Evolutionary conservation across 1,140 invertebrate genomes (phyloP).

Genomic region (Trachymyrmex cornetzi): DNA sequence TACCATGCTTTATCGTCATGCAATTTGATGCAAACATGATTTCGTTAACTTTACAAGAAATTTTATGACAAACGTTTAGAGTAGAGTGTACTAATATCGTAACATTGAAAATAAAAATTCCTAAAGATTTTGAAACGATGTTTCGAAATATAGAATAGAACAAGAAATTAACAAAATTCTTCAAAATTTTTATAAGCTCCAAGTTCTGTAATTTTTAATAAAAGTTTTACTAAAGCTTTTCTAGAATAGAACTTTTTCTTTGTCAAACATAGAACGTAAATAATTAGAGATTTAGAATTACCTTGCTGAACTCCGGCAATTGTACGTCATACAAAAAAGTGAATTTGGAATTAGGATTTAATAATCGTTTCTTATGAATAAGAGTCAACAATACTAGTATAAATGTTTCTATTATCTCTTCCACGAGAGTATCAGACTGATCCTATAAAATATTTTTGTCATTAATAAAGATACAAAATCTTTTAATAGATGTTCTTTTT

Average conservation of each 20-base stretch:
- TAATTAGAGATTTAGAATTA: constrained; percentile 60
- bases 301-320: constrained; percentile 77
- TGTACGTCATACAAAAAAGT: constrained; percentile 76
- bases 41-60: background rate
- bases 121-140: background rate
- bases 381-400: constrained; percentile 83
- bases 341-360: constrained; percentile 73
- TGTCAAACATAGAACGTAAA: background rate
- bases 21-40: background rate
- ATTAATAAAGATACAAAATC: background rate
- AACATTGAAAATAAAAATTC: background rate
- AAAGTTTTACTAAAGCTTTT: background rate
- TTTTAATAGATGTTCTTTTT: background rate
- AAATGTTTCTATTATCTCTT: constrained; percentile 85
- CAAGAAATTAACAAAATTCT: background rate
- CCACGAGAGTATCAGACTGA: constrained; percentile 80
- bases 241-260: background rate
- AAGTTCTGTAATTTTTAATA: background rate
- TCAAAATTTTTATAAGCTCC: background rate
- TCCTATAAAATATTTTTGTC: constrained; percentile 71
- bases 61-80: background rate
- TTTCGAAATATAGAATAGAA: background rate
- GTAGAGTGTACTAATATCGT: background rate
- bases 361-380: constrained; percentile 79
- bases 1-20: background rate